Evolutionary conservation across 2,113 vertebrate genomes (phyloP).

Genomic region (Irena cyanogastra): DNA sequence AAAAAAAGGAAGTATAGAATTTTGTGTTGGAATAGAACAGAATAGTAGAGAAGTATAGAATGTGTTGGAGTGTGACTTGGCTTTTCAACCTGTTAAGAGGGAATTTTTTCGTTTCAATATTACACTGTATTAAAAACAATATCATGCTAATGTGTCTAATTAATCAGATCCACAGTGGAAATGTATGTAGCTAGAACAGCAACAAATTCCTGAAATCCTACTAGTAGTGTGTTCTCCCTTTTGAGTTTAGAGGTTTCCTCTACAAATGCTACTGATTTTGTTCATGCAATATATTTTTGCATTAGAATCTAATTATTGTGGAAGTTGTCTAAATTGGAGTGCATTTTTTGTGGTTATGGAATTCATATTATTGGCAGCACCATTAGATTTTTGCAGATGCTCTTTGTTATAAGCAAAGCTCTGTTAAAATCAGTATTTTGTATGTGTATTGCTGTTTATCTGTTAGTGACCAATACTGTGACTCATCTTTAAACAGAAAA

Average conservation of each 20-base stretch:
- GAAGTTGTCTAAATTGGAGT: rapidly evolving
- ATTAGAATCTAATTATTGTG: not conserved
- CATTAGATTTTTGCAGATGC: not conserved
- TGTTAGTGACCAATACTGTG: not conserved
- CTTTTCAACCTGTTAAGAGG: not conserved
- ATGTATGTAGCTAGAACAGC: not conserved
- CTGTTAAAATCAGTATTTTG: not conserved
- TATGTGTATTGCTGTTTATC: not conserved
- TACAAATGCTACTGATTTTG: not conserved
- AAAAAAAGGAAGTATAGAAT: not conserved
- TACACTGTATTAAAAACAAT: not conserved
- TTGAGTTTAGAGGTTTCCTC: not conserved
- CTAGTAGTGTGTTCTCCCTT: not conserved
- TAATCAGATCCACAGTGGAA: not conserved
- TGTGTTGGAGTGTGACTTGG: not conserved
- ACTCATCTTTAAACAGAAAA: not conserved
- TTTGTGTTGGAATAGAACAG: too few species aligned
- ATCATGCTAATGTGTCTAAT: not conserved
- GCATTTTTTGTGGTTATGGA: not conserved
- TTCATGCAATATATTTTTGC: not conserved
- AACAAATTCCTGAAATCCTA: not conserved
- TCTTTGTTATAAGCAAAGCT: not conserved
- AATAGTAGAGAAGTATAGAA: not conserved
- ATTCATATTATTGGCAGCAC: not conserved
- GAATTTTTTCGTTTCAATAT: not conserved